Evolutionary conservation across 2,888 invertebrate species (phyloP).

Genomic region (Amorpha juglandis): DNA sequence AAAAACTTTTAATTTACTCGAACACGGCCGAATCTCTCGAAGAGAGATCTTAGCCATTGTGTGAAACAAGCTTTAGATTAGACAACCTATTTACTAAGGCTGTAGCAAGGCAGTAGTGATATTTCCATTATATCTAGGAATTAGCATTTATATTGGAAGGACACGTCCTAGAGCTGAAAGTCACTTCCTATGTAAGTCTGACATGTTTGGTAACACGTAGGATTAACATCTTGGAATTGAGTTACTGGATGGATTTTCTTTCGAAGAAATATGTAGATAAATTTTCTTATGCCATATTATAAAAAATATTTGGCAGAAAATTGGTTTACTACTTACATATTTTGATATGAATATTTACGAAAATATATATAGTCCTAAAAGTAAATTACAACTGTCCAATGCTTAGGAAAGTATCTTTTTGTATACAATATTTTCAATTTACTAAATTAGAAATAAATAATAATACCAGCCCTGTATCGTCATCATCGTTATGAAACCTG

Average conservation of each 20-base stretch:
- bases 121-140: constrained; percentile 45
- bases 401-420: too few species aligned
- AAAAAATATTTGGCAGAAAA: neutral
- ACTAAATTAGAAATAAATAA: too few species aligned
- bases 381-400: neutral
- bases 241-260: neutral
- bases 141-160: constrained; percentile 75
- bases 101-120: constrained; percentile 34
- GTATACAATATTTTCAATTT: too few species aligned
- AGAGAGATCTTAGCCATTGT: too few species aligned
- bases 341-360: neutral
- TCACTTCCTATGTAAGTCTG: neutral
- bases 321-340: neutral
- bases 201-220: neutral
- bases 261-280: neutral
- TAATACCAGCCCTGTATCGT: too few species aligned
- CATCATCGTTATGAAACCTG: too few species aligned
- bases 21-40: too few species aligned
- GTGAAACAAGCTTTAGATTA: neutral
- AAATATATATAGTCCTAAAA: neutral
- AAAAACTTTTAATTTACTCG: too few species aligned
- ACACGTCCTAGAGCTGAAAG: neutral
- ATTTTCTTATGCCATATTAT: neutral
- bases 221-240: neutral
- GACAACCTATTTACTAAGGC: neutral